phyloP scores from a whole-genome alignment of 2,113 vertebrate genomes.

The Cryptomyrus ogoouensis region DNA sequence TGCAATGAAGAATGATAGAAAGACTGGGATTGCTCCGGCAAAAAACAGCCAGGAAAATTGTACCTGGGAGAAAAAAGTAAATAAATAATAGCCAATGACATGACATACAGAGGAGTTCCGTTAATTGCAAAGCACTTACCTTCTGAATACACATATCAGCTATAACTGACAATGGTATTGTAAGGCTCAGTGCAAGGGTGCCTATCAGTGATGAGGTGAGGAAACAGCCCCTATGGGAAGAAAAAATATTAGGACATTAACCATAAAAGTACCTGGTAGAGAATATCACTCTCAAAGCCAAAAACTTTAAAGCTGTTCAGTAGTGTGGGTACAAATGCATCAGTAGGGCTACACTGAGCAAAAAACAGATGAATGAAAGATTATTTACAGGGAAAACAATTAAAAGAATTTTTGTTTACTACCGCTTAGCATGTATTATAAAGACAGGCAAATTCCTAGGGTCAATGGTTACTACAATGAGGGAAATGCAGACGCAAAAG shows the following conservation, averaged over 20 bases:
- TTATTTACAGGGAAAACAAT: neutral
- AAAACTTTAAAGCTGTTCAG: neutral
- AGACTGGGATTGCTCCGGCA: slow-evolving; percentile 83
- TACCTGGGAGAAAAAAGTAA: slow-evolving; percentile 56
- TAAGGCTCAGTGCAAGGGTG: slow-evolving; percentile 90
- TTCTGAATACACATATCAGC: slow-evolving; percentile 94
- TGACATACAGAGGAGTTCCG: neutral
- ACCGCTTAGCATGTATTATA: neutral
- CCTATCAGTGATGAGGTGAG: slow-evolving; percentile 94
- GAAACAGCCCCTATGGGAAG: slow-evolving; percentile 82
- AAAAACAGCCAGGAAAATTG: slow-evolving; percentile 96
- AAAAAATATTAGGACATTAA: slow-evolving; percentile 8
- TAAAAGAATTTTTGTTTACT: neutral
- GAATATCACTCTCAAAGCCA: neutral
- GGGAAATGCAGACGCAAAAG: neutral
- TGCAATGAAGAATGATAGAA: slow-evolving; percentile 88
- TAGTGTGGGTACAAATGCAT: neutral
- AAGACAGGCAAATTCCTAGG: neutral
- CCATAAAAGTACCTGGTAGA: neutral
- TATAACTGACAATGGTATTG: slow-evolving; percentile 93
- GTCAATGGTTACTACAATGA: neutral
- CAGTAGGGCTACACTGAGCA: neutral
- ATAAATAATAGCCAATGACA: neutral
- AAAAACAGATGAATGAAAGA: neutral
- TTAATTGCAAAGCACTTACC: slow-evolving; percentile 51